phyloP scores from a whole-genome alignment of 2,113 vertebrate genomes.

The Prolemur simus region DNA sequence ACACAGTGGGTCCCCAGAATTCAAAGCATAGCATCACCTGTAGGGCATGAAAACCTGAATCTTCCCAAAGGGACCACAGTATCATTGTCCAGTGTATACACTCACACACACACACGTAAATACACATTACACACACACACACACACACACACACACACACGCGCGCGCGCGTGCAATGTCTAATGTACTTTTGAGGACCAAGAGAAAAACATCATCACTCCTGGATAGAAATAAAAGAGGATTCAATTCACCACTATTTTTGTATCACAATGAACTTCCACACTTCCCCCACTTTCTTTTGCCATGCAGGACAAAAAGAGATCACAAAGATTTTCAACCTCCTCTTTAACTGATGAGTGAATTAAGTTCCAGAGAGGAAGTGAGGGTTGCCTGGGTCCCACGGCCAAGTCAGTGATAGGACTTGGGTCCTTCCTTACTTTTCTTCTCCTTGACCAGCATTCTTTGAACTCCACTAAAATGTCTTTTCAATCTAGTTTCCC shows the following conservation, averaged over 20 bases:
- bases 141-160: background rate
- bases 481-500: background rate
- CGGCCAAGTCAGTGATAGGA: background rate
- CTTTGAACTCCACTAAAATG: background rate
- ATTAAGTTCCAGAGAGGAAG: background rate
- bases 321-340: background rate
- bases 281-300: background rate
- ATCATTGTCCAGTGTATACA: background rate
- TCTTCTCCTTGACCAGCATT: background rate
- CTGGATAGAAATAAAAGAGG: background rate
- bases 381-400: background rate
- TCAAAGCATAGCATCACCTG: background rate
- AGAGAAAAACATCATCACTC: background rate
- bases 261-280: background rate
- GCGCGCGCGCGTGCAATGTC: background rate
- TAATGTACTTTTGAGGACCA: background rate
- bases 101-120: rapidly evolving
- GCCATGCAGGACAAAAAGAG: background rate
- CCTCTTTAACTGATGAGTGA: background rate
- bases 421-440: background rate
- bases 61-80: background rate
- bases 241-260: background rate
- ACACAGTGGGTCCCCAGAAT: background rate
- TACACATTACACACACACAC: background rate
- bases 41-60: background rate